phyloP scores from a whole-genome alignment of 2,113 vertebrate genomes.

The Tragelaphus imberbis region DNA sequence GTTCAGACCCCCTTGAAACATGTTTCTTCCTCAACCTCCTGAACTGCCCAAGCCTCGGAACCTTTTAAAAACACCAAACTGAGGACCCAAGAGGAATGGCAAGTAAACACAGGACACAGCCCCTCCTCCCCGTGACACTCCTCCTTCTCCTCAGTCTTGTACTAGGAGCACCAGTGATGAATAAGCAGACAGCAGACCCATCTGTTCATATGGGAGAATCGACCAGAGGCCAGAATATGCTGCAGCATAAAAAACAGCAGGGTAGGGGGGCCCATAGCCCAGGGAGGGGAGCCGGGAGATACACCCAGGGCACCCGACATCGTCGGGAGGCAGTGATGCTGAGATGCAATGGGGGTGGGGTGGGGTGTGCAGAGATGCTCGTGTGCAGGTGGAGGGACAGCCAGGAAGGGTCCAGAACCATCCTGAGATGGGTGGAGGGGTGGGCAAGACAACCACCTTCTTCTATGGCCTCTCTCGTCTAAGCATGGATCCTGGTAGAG shows the following conservation, averaged over 20 bases:
- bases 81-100: background rate
- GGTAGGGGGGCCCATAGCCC: background rate
- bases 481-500: background rate
- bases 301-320: background rate
- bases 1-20: background rate
- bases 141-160: background rate
- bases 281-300: background rate
- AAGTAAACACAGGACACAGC: fast-evolving
- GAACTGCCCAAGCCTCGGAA: background rate
- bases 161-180: background rate
- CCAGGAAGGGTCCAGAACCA: fast-evolving
- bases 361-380: too few relatives aligned
- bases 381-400: background rate
- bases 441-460: background rate
- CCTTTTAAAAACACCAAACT: background rate
- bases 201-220: conserved; percentile 28
- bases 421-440: background rate
- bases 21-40: background rate
- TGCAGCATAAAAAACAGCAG: background rate
- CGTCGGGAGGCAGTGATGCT: background rate
- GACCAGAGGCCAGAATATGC: conserved; percentile 40
- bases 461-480: fast-evolving
- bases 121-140: background rate
- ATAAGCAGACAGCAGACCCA: conserved; percentile 58
- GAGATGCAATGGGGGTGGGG: background rate